Percentiles rank a stretch among this genome's conserved stretches.
Evolutionary conservation across 2,113 vertebrate genomes (phyloP).

Genomic region (Prolemur simus): DNA sequence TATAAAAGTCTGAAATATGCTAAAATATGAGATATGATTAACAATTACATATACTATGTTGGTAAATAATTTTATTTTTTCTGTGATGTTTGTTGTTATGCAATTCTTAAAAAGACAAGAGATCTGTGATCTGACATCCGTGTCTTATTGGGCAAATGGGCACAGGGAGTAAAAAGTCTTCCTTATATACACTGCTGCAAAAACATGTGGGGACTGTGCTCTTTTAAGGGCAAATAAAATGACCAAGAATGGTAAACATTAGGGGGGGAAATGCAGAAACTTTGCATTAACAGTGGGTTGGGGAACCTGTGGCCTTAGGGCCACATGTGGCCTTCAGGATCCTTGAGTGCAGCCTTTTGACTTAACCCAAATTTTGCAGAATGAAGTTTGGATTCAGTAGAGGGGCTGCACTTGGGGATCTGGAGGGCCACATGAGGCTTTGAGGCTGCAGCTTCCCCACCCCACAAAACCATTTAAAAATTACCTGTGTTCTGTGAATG

Average conservation of each 20-base stretch:
- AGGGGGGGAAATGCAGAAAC: background rate
- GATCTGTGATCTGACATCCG: background rate
- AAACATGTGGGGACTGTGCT: background rate
- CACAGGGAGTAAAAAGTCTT: background rate
- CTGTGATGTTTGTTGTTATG: background rate
- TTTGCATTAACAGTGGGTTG: background rate
- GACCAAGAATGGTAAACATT: background rate
- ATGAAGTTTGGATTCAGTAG: no score
- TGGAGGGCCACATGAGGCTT: no score
- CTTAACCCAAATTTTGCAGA: no score
- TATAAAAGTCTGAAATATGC: background rate
- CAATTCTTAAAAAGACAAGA: background rate
- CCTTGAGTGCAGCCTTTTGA: no score
- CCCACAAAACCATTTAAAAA: conserved; percentile 11
- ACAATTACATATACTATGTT: background rate
- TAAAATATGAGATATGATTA: background rate
- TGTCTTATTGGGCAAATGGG: background rate
- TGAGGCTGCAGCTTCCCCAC: no score
- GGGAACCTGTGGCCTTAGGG: no score
- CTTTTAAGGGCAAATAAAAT: background rate
- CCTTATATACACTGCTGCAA: background rate
- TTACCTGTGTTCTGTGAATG: background rate
- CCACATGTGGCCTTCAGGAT: no score
- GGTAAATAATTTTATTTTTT: background rate
- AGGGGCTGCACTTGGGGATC: no score